Evolutionary conservation across 2,113 vertebrate species (phyloP).

Genomic region (Campylomormyrus numenius): DNA sequence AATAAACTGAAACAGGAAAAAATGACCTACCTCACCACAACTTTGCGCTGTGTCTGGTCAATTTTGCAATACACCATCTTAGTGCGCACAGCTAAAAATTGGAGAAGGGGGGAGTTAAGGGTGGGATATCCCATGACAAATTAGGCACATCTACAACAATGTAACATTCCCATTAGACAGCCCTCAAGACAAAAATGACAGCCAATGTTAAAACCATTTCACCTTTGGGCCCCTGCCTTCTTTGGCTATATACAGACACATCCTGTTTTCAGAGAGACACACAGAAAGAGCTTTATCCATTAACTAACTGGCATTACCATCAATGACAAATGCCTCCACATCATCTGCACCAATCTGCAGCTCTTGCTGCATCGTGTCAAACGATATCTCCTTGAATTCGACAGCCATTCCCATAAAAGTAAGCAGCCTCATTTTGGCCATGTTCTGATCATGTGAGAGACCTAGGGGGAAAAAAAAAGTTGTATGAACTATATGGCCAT

Average conservation of each 20-base stretch:
- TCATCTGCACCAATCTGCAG: slow-evolving; percentile 89
- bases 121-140: background rate
- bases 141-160: background rate
- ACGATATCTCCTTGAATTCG: slow-evolving; percentile 92
- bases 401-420: slow-evolving; percentile 99
- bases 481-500: background rate
- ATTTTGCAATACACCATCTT: slow-evolving; percentile 99
- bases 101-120: slow-evolving; percentile 21
- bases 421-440: slow-evolving; percentile 94
- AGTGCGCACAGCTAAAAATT: slow-evolving; percentile 82
- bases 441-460: slow-evolving; percentile 90
- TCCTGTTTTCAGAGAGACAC: slow-evolving; percentile 31
- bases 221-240: slow-evolving; percentile 25
- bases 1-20: slow-evolving; percentile 35
- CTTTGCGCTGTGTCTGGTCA: slow-evolving; percentile 94
- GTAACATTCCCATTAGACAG: background rate
- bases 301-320: slow-evolving; percentile 62
- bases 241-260: slow-evolving; percentile 30
- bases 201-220: slow-evolving; percentile 10
- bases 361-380: slow-evolving; percentile 94
- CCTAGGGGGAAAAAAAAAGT: slow-evolving; percentile 55
- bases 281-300: background rate
- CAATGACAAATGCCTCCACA: slow-evolving; percentile 96
- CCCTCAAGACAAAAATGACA: background rate
- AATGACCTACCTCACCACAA: slow-evolving; percentile 85